Evolutionary conservation across 92 coral and sea anemone genomes (phyloP), one percentile per base, ranked within the genome.

Genomic region (Porites lobata): DNA sequence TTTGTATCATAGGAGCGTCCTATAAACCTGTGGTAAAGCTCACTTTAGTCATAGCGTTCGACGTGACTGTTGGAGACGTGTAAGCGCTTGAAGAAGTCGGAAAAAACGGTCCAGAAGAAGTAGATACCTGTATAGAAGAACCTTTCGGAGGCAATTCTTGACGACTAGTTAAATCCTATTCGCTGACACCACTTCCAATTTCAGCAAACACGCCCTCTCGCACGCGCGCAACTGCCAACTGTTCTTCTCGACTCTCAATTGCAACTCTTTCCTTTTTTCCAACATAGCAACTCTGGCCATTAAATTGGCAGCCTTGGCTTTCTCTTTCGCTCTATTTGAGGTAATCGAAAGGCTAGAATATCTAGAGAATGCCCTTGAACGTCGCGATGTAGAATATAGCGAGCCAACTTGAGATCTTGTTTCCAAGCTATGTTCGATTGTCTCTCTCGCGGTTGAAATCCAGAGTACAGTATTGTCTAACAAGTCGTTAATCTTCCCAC

Each of bases 281-380:
- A 62, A n/a, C 11, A 62, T 62, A 6, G 58, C 11, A 15, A 38
- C 32, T 69, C 14, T 70, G 26, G 69, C 88, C 19, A 38, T 62
- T 20, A 84, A 13, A 20, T 61, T 43, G 4, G 78, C 82, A 12
- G 56, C 54, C 75, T 70, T 70, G 52, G 56, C 75, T 70, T 38
- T 70, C 15, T 70, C 56, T 47, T 70, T 70, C 14, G 53, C 75
- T 70, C 75, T 38, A 9, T 51, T 20, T 32, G 75, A 70, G 1
- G 75, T 19, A 29, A 38, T 22, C 24, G 24, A 22, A 22, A 22
- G 24, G 24, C 24, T 8, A 7, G 74, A 24, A 43, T 12, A 26
- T 52, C 32, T 69, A 26, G 51, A 26, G 26, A 52, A 69, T 1
- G 74, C 74, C 32, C 32, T 69, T 6, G 74, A 69, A 15, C 74